Percentiles rank a stretch among this genome's conserved stretches.
Conservation (phyloP, 2,888 invertebrate species). For the Drosophila prostipennis region DNA sequence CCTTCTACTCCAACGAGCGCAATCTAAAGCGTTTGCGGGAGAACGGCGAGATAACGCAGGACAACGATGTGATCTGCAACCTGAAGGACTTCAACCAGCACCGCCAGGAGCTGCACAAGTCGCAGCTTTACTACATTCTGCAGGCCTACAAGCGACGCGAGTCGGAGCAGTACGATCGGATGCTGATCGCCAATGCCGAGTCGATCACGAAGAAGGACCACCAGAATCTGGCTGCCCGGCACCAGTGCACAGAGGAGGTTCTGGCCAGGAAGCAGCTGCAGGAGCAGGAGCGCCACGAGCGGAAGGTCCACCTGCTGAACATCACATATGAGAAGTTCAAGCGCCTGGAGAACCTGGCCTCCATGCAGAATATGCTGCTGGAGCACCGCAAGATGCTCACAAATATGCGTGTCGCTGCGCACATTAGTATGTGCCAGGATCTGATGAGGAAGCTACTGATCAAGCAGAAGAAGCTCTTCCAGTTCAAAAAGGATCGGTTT, state of each 20-base stretch:
- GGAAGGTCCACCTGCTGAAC: constrained; percentile 58
- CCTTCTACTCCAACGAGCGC: constrained; percentile 84
- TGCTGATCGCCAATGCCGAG: constrained; percentile 81
- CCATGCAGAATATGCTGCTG: constrained; percentile 58
- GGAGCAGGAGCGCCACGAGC: constrained; percentile 56
- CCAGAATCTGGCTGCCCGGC: constrained; percentile 56
- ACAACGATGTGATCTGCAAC: constrained; percentile 87
- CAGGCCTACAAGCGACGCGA: constrained; percentile 74
- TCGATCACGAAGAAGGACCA: constrained; percentile 76
- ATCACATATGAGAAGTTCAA: constrained; percentile 63
- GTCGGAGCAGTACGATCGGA: constrained; percentile 76
- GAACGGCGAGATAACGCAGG: constrained; percentile 86
- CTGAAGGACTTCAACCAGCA: constrained; percentile 88
- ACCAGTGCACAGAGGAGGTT: constrained; percentile 67
- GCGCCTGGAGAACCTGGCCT: constrained; percentile 60
- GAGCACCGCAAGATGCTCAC: constrained; percentile 74
- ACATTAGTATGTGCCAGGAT: constrained; percentile 70
- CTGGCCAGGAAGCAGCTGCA: constrained; percentile 64
- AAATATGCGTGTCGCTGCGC: constrained; percentile 68
- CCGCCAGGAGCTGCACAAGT: constrained; percentile 86
- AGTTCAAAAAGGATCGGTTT: constrained; percentile 78
- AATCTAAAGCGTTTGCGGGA: constrained; percentile 84
- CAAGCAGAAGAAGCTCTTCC: constrained; percentile 80
- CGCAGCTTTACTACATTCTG: constrained; percentile 86
- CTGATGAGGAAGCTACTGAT: constrained; percentile 79